These are phyloP conservation scores for Antechinus stuartii DNA, from an alignment of 2,113 vertebrate genomes.

Conservation along the genomic window DNA sequence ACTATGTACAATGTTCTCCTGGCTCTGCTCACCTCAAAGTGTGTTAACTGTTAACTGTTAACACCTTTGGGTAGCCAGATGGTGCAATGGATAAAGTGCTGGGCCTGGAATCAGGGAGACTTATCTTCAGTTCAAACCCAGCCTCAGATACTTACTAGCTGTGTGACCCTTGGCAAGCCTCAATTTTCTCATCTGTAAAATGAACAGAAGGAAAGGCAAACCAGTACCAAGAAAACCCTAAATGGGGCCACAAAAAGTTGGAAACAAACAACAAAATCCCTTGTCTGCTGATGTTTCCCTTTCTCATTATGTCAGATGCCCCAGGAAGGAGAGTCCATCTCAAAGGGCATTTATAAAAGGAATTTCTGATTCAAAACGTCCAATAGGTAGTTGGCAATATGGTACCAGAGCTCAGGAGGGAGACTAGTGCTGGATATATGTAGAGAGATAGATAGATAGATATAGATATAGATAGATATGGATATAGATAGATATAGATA, in stretches of 20 bases:
- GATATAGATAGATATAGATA: too few species aligned
- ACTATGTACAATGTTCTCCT: too few species aligned
- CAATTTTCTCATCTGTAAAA: too few species aligned
- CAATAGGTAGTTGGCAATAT: neutral
- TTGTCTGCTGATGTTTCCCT: neutral
- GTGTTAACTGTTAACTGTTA: too few species aligned
- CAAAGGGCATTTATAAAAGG: neutral
- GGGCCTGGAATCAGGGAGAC: neutral
- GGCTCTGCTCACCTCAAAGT: too few species aligned
- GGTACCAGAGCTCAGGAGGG: neutral
- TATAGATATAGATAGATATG: too few species aligned
- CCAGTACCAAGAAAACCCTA: too few species aligned
- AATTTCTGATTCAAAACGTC: neutral
- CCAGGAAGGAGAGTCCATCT: neutral
- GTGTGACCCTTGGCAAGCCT: neutral
- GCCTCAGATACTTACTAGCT: neutral
- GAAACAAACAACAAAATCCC: neutral
- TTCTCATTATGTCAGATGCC: neutral
- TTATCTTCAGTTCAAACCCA: neutral
- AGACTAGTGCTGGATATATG: neutral
- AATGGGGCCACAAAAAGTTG: neutral
- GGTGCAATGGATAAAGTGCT: neutral
- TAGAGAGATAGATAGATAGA: too few species aligned
- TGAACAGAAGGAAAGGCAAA: too few species aligned
- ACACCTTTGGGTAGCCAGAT: too few species aligned